A percentile compares a stretch with the other conserved stretches of the same genome.
Conservation (phyloP, 2,888 invertebrate genomes). For the Drosophila eohydei region DNA sequence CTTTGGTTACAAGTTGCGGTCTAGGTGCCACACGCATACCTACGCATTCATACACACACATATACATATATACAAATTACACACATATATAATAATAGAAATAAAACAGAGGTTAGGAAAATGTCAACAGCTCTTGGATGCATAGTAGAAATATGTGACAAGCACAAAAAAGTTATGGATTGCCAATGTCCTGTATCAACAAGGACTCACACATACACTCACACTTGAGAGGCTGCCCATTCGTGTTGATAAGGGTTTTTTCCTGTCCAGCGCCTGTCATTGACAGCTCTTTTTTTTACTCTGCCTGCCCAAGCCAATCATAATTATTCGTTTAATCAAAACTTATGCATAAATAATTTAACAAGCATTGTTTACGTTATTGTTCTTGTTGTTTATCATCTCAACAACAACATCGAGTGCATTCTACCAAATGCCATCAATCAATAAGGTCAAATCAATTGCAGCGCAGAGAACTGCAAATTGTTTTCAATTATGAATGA, state of each 20-base stretch:
- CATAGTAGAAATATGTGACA: conserved; percentile 70
- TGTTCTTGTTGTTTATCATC: conserved; percentile 34
- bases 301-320: conserved; percentile 17
- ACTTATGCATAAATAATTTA: conserved; percentile 46
- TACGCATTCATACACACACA: conserved; percentile 14
- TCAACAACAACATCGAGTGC: conserved; percentile 34
- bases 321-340: conserved; percentile 44
- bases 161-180: conserved; percentile 72
- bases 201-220: conserved; percentile 14
- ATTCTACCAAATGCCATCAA: conserved; percentile 52
- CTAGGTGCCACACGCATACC: conserved; percentile 10
- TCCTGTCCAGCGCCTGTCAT: conserved; percentile 36
- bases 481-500: conserved; percentile 69
- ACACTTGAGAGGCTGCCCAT: conserved; percentile 11
- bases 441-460: conserved; percentile 80
- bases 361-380: conserved; percentile 17
- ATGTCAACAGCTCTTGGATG: conserved; percentile 65
- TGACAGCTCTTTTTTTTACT: conserved; percentile 60
- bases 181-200: conserved; percentile 63
- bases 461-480: conserved; percentile 37
- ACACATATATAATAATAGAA: conserved; percentile 24
- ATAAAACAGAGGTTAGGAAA: conserved; percentile 40
- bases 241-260: conserved; percentile 69
- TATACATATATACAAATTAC: conserved; percentile 1
- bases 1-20: conserved; percentile 40